Evolutionary conservation across 1,140 invertebrate genomes (phyloP), one percentile per base, ranked within the genome.

Genomic region (Aethina tumida): DNA sequence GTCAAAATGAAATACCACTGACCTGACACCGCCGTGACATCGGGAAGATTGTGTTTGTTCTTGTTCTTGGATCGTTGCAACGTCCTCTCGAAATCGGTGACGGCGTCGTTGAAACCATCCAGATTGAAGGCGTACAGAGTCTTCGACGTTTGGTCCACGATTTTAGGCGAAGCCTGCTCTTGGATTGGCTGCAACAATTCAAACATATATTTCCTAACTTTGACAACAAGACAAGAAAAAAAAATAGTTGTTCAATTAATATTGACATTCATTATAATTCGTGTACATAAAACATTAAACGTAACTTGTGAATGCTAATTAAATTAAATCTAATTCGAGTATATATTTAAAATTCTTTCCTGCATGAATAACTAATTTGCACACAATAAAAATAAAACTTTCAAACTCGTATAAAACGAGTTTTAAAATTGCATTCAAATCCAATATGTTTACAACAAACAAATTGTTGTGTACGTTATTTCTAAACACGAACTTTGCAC

Each of bases 1-100:
- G n/a, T n/a, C n/a, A n/a, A n/a, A n/a, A n/a, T 29, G 4, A 24
- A 29, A 8, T 14, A 6, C 24, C 32, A 50, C 41, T 40, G 43
- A 59, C 59, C 57, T 54, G 57, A 56, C 22, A 61, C 59, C 9
- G 57, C 59, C n/a, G 59, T 58, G 41, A 60, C 59, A 55, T 62
- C 59, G 16, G 58, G 59, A 17, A 60, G 39, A 52, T 58, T 59
- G 40, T 53, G 48, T 6, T 43, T 53, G 13, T 55, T 41, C 43
- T 53, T 55, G 27, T 54, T 47, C 33, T 55, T 57, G 12, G 74
- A 69, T 36, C 70, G 63, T 38, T 71, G 69, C 40, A 82, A 62
- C 9, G 77, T 79, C 29, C 75, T 71, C 58, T 85, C 81, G 56
- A 85, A 85, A 53, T 84, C 81, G n/a, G 68, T 65, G 29, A 81